Evolutionary conservation across 2,797 vertebrate genomes (phyloP).

Genomic region (Phalloptychus januarius): DNA sequence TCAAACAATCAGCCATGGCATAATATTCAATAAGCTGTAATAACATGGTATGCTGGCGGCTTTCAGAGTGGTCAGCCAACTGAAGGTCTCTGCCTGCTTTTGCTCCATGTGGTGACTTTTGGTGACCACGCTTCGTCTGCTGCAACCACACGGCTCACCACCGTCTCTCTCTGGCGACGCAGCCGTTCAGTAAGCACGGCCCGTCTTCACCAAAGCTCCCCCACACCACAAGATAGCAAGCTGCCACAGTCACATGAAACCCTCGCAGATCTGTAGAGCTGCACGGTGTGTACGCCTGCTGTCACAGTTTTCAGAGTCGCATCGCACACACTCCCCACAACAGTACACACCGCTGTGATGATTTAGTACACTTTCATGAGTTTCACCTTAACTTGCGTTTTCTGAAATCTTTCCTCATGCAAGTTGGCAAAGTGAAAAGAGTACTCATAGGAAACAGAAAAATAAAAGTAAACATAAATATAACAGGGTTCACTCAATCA

Average conservation of each 20-base stretch:
- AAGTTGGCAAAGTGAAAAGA: slow-evolving; percentile 10
- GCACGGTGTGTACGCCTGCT: slow-evolving; percentile 17
- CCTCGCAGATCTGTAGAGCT: slow-evolving; percentile 39
- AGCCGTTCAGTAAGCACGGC: slow-evolving; percentile 61
- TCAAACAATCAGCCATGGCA: slow-evolving; percentile 56
- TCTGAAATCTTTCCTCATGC: slow-evolving; percentile 13
- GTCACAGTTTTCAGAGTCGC: slow-evolving; percentile 7
- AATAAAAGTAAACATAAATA: slow-evolving; percentile 40
- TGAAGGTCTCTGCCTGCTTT: slow-evolving; percentile 52
- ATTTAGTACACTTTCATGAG: slow-evolving; percentile 39
- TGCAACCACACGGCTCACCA: slow-evolving; percentile 66
- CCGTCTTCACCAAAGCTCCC: slow-evolving; percentile 63
- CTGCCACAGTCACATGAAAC: slow-evolving; percentile 60
- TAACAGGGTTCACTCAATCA: slow-evolving; percentile 36
- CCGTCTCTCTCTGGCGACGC: slow-evolving; percentile 65
- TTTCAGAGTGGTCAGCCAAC: slow-evolving; percentile 64
- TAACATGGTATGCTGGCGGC: slow-evolving; percentile 62
- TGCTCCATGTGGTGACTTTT: slow-evolving; percentile 54
- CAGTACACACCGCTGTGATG: background rate
- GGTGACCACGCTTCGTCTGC: slow-evolving; percentile 63
- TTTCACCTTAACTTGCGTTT: slow-evolving; percentile 50
- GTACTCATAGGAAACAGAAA: slow-evolving; percentile 23
- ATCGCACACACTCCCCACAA: background rate
- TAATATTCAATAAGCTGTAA: slow-evolving; percentile 68
- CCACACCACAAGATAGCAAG: slow-evolving; percentile 58